phyloP scores from a whole-genome alignment of 2,113 vertebrate genomes.

The Tauraco erythrolophus region DNA sequence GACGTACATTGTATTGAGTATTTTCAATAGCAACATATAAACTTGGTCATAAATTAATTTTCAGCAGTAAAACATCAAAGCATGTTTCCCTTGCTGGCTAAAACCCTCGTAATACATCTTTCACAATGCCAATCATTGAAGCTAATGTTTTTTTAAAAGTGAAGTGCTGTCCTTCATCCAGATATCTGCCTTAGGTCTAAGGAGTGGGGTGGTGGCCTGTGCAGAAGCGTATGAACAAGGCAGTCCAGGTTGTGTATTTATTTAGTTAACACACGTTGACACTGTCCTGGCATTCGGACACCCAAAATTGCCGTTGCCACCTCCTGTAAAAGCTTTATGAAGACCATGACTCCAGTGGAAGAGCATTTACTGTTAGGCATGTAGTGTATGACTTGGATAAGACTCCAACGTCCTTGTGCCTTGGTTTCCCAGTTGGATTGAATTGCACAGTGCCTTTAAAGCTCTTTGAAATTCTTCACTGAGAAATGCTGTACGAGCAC shows the following conservation, averaged over 20 bases:
- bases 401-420: background rate
- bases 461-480: background rate
- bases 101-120: background rate
- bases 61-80: background rate
- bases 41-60: background rate
- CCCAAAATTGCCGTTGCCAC: rapidly evolving
- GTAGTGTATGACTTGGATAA: background rate
- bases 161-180: background rate
- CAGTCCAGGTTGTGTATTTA: background rate
- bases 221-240: background rate
- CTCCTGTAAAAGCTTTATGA: background rate
- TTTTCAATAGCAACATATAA: background rate
- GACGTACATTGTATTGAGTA: background rate
- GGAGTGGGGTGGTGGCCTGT: background rate
- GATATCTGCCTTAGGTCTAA: background rate
- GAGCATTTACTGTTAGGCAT: background rate
- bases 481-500: background rate
- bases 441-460: background rate
- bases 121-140: background rate
- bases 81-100: background rate
- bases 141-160: background rate
- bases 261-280: background rate
- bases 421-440: background rate
- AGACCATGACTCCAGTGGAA: background rate
- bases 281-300: background rate